phyloP scores from a whole-genome alignment of 2,888 invertebrate species.

The Platynereis dumerilii region DNA sequence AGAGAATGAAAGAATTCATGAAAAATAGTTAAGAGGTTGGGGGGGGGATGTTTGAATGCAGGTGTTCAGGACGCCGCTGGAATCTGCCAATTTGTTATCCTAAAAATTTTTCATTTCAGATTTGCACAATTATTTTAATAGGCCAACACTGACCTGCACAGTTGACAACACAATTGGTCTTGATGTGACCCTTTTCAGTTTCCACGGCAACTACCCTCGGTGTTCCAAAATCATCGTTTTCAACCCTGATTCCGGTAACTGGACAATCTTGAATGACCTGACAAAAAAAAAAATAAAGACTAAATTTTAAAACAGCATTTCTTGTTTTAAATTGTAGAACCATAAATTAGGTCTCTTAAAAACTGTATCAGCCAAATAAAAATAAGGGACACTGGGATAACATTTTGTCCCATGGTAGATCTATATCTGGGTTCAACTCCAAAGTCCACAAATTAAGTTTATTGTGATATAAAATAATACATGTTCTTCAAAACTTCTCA shows the following conservation, averaged over 20 bases:
- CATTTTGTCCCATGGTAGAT: too few species aligned
- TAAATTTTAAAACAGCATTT: conserved; percentile 1
- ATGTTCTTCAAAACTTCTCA: too few species aligned
- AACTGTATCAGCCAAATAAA: not conserved
- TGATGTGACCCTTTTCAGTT: conserved; percentile 78
- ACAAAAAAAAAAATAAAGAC: not conserved
- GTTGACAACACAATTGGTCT: conserved; percentile 80
- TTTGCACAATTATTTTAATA: too few species aligned
- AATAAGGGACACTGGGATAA: too few species aligned
- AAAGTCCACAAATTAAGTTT: too few species aligned
- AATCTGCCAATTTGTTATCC: not conserved
- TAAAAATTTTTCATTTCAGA: not conserved
- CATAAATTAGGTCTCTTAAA: not conserved
- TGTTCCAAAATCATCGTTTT: conserved; percentile 71
- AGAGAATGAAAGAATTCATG: not conserved
- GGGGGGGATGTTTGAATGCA: not conserved
- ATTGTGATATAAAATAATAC: too few species aligned
- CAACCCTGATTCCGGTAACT: conserved; percentile 72
- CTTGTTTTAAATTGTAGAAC: not conserved
- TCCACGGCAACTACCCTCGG: conserved; percentile 78
- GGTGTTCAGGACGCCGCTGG: not conserved
- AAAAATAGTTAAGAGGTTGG: not conserved
- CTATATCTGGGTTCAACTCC: too few species aligned
- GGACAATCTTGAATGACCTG: conserved; percentile 38
- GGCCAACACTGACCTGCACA: conserved; percentile 70